Evolutionary conservation across 2,797 vertebrate genomes (phyloP), one percentile per base, ranked within the genome.

Genomic region (Rousettus madagascariensis): DNA sequence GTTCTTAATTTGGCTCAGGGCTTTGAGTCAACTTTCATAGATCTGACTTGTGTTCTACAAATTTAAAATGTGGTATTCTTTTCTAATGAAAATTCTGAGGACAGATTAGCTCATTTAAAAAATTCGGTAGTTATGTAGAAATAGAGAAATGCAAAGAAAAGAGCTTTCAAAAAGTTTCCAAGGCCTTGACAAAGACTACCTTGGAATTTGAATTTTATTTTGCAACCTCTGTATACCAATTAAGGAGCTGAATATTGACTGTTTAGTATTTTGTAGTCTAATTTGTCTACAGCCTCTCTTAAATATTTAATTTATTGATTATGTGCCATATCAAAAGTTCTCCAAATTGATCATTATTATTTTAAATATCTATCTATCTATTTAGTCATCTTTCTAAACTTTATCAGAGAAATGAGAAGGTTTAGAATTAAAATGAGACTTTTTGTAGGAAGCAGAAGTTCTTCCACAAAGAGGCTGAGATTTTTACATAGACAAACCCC

Each of bases 1-100:
- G 43, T 15, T 68, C 63, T 89, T 57, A 86, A n/a, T 77, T 93
- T 96, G 24, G 13, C 69, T 95, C 69, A 95, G 38, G 22, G 17
- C 79, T 89, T 96, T 84, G 72, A 75, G 86, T 93, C 6, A 28
- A 41, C 2, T 51, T 90, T 22, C 75, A 74, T 33, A 36, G 43
- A 65, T 66, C 24, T 83, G n/a, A 94, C 3, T 69, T 86, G 4
- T 26, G 24, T 74, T 97, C 16, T 61, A 88, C 19, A 78, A 91
- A 43, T 86, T 72, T 83, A 68, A 36, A 93, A 43, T 38, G 24
- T 38, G 5, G 1, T 43, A 36, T 65, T 84, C 0, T 80, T 93
- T 91, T 63, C 74, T 82, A 57, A 65, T 78, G 15, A 93, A 82
- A 86, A 43, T 10, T 20, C 46, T 55, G 17, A 69, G 10, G 24